Evolutionary conservation across 2,113 vertebrate species (phyloP).

Genomic region (Chelonoidis abingdonii): DNA sequence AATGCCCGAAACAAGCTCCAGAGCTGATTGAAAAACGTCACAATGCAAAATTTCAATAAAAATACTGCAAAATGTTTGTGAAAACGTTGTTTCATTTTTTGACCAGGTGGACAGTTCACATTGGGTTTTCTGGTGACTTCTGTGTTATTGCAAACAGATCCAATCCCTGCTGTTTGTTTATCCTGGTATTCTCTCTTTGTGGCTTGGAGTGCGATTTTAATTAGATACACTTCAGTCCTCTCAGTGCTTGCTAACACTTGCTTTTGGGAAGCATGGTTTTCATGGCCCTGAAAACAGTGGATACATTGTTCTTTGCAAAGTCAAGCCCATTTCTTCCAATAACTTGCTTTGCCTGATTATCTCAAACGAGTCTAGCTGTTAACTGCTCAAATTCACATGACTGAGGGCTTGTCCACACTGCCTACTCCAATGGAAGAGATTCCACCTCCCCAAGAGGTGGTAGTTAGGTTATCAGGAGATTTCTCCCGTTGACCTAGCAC

Average conservation of each 20-base stretch:
- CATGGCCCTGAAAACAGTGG: neutral
- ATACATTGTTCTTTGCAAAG: neutral
- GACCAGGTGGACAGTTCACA: neutral
- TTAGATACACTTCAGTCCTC: neutral
- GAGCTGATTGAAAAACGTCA: neutral
- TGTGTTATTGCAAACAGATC: neutral
- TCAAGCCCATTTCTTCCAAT: rapidly evolving
- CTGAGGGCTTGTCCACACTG: neutral
- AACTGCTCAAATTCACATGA: neutral
- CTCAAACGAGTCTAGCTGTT: neutral
- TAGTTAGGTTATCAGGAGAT: too few relatives aligned
- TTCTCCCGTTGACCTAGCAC: too few relatives aligned
- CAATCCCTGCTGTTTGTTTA: neutral
- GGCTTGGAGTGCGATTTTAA: neutral
- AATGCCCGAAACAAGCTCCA: neutral
- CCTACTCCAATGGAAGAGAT: neutral
- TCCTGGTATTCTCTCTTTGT: neutral
- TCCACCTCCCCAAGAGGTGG: neutral
- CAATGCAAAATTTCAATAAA: neutral
- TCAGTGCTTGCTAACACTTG: rapidly evolving
- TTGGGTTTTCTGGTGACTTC: neutral
- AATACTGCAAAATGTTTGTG: neutral
- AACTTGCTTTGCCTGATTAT: rapidly evolving
- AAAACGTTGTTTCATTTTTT: neutral
- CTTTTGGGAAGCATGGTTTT: neutral